Evolutionary conservation across 2,797 vertebrate genomes (phyloP).

Genomic region (Diplodus puntazzo): DNA sequence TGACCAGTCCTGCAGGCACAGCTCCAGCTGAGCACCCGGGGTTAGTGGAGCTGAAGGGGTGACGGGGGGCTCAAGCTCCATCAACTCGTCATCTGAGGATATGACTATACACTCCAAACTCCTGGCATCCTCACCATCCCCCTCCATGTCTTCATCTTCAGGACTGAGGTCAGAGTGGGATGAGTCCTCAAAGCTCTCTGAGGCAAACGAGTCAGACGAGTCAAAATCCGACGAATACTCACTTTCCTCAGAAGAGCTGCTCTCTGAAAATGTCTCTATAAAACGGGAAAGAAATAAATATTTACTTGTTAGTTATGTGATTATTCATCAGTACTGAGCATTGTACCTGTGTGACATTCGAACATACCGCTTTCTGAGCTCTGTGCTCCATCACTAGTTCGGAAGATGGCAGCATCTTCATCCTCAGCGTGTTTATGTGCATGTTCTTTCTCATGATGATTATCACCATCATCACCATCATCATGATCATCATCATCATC

Average conservation of each 20-base stretch:
- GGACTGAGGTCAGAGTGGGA: conserved; percentile 85
- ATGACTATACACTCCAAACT: conserved; percentile 75
- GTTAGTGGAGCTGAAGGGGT: conserved; percentile 72
- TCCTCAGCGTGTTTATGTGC: conserved; percentile 69
- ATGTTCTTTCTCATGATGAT: conserved; percentile 32
- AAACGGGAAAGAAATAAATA: conserved; percentile 51
- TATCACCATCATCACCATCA: conserved; percentile 7
- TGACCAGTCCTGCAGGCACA: conserved; percentile 69
- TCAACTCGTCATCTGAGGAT: conserved; percentile 82
- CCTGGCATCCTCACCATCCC: conserved; percentile 36
- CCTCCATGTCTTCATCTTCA: conserved; percentile 79
- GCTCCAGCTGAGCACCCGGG: conserved; percentile 80
- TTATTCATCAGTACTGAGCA: background rate
- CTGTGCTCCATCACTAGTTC: conserved; percentile 79
- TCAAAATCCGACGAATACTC: conserved; percentile 85
- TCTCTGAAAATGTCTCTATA: conserved; percentile 82
- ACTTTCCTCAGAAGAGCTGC: conserved; percentile 86
- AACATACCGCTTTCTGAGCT: conserved; percentile 85
- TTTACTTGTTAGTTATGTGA: background rate
- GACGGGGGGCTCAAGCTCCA: conserved; percentile 76
- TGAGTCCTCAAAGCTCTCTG: conserved; percentile 69
- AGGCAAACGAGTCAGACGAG: conserved; percentile 59
- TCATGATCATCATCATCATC: conserved; percentile 17
- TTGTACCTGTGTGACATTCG: background rate
- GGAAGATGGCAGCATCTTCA: conserved; percentile 64